Evolutionary conservation across 2,113 vertebrate genomes (phyloP), one percentile per base, ranked within the genome.

Genomic region (Cromileptes altivelis): DNA sequence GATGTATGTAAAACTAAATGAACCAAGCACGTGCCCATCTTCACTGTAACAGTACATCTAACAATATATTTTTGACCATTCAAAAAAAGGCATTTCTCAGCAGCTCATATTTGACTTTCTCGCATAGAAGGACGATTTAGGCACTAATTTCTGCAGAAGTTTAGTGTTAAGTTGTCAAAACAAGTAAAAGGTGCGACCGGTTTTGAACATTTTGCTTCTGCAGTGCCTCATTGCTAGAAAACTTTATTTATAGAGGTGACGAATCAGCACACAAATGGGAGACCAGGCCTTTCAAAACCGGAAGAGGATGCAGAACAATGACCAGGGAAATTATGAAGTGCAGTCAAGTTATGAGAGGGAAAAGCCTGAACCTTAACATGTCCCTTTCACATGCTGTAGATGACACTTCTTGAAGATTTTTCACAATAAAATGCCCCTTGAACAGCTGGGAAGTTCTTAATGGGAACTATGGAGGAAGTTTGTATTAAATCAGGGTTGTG

Each of bases 261-360:
- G 49, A 70, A 75, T 63, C 23, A n/a, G 53, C 30, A 74, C 42
- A n/a, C 15, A 58, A 81, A n/a, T 15, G 6, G 42, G 6, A 25
- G 14, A 47, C 6, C 18, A 23, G 19, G 23, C 21, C 12, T n/a
- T 69, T 61, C 2, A 76, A 56, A 60, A 58, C 21, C 10, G 1
- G 55, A 53, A 50, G 4, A 64, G 19, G 4, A 58, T 3, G 23
- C 64, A 47, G 11, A 58, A 53, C 67, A 60, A 60, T 70, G 47
- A 25, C 9, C 6, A 5, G 18, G 25, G 19, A 21, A 49, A 19
- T 60, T 19, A 42, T 64, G 6, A 50, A 30, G 42, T 58, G 25
- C 52, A 57, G 17, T 17, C 21, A 19, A 77, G 40, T 68, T 33
- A 60, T 53, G 42, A 52, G 40, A 78, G 75, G 25, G 45, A 37